phyloP scores from a whole-genome alignment of 2,888 invertebrate species.

The Ametastegia equiseti region DNA sequence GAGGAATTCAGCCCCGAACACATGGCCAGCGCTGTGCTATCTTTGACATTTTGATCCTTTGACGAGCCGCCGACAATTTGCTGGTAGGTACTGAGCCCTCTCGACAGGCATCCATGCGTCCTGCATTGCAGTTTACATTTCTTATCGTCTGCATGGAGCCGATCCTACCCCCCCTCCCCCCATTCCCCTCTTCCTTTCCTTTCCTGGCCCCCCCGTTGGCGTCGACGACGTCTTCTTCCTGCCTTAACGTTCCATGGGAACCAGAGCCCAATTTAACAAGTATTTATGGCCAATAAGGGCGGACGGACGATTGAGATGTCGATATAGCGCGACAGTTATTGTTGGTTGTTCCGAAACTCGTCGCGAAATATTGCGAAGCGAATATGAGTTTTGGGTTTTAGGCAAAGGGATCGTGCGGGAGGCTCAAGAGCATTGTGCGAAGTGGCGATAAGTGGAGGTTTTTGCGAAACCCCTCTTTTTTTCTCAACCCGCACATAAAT shows the following conservation, averaged over 20 bases:
- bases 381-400: not conserved
- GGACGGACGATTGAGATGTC: not conserved
- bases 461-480: constrained; percentile 73
- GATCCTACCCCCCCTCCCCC: constrained; percentile 13
- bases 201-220: not conserved
- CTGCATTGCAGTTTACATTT: constrained; percentile 48
- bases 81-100: constrained; percentile 44
- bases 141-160: constrained; percentile 43
- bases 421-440: not conserved
- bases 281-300: constrained; percentile 27
- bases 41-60: constrained; percentile 48
- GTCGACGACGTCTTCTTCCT: constrained; percentile 27
- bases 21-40: constrained; percentile 45
- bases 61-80: constrained; percentile 49
- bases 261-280: constrained; percentile 17
- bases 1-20: constrained; percentile 31
- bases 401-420: not conserved
- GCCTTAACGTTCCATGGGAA: constrained; percentile 27
- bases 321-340: too few species aligned
- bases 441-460: constrained; percentile 58
- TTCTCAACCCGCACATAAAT: constrained; percentile 69
- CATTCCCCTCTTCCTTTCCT: not conserved
- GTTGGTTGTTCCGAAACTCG: not conserved
- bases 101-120: constrained; percentile 46
- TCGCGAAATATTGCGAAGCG: not conserved